Evolutionary conservation across 2,113 vertebrate species (phyloP).

Genomic region (Prochilodus magdalenae): DNA sequence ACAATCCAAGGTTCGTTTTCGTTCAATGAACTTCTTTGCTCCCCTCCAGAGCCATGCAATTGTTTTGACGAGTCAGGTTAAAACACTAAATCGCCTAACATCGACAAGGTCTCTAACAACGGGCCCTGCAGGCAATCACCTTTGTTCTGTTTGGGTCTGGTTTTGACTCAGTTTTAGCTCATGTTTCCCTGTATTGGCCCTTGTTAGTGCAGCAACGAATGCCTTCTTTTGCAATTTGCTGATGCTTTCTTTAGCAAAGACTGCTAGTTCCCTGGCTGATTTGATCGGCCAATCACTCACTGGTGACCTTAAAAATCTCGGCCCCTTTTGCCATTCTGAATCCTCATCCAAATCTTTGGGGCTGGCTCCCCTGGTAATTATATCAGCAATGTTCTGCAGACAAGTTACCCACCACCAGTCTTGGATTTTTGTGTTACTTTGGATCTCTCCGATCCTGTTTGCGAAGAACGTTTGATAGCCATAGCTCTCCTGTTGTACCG

Average conservation of each 20-base stretch:
- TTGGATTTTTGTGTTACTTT: neutral
- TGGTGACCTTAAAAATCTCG: conserved; percentile 20
- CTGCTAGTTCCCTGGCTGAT: conserved; percentile 23
- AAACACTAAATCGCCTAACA: conserved; percentile 6
- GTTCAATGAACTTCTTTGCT: conserved; percentile 19
- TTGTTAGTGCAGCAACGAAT: conserved; percentile 28
- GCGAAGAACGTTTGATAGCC: too few species aligned
- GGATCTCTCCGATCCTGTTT: conserved; percentile 52
- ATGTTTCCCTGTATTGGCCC: neutral
- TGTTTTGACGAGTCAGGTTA: neutral
- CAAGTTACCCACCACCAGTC: conserved; percentile 45
- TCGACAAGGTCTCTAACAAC: conserved; percentile 26
- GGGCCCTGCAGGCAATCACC: conserved; percentile 23
- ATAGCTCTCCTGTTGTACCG: conserved; percentile 41
- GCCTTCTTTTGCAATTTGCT: conserved; percentile 23
- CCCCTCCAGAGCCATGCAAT: conserved; percentile 28
- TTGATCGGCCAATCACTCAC: conserved; percentile 23
- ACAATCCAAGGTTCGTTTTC: neutral
- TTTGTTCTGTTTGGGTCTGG: neutral
- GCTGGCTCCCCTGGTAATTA: conserved; percentile 8
- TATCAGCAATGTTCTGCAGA: conserved; percentile 20
- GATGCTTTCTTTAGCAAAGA: conserved; percentile 21
- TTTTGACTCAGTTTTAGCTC: neutral
- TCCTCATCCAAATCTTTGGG: conserved; percentile 6
- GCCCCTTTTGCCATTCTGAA: conserved; percentile 34